These are phyloP conservation scores for Doris montereyensis DNA, from an alignment of 2,888 invertebrate genomes.

Conservation along the genomic window DNA sequence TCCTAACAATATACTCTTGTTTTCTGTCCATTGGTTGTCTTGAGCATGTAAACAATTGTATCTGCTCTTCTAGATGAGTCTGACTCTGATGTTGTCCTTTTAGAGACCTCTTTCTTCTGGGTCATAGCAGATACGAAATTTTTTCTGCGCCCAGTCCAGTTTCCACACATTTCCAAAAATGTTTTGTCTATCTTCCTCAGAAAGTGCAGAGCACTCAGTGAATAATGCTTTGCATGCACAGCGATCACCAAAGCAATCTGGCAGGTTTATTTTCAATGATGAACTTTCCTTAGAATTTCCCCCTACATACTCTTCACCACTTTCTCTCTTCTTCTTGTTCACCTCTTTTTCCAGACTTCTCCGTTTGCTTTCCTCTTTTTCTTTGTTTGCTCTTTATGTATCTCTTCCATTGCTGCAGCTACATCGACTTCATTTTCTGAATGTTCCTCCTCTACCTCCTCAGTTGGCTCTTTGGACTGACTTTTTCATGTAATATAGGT, in stretches of 20 bases:
- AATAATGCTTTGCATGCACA: neutral
- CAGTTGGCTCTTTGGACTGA: neutral
- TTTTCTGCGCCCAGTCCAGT: neutral
- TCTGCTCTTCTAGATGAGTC: neutral
- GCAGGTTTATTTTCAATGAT: neutral
- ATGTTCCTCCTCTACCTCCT: neutral
- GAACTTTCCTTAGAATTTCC: neutral
- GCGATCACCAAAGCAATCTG: neutral
- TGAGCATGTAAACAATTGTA: neutral
- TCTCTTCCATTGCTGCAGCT: neutral
- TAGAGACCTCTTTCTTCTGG: neutral
- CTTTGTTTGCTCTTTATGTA: neutral
- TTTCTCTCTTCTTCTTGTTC: neutral
- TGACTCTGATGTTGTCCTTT: neutral
- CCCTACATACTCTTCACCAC: neutral
- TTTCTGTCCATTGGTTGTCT: neutral
- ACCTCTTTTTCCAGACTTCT: conserved; percentile 3
- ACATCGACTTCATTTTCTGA: neutral
- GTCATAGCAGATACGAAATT: neutral
- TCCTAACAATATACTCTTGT: neutral
- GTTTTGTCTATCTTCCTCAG: neutral
- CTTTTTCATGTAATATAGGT: neutral
- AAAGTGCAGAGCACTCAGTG: neutral
- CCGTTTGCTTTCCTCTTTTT: neutral
- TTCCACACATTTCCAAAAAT: neutral